Evolutionary conservation across 2,113 vertebrate genomes (phyloP).

Genomic region (Paramisgurnus dabryanus): DNA sequence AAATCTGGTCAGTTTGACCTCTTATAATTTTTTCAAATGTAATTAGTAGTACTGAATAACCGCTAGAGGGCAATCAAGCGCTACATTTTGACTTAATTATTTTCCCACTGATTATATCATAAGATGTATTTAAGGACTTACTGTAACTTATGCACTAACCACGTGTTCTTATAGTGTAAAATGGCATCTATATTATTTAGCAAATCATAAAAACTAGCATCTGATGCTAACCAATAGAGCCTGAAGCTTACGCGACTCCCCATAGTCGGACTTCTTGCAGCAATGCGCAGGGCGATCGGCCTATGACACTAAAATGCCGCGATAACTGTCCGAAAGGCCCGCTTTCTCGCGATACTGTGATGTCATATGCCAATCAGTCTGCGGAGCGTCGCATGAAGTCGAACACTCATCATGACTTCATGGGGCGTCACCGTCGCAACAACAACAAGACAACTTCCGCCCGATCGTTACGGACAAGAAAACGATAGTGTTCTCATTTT

Average conservation of each 20-base stretch:
- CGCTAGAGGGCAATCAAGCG: constrained; percentile 50
- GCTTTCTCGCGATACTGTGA: too few relatives aligned
- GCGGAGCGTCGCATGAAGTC: not conserved
- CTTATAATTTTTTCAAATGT: not conserved
- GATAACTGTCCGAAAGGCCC: too few relatives aligned
- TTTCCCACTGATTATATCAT: too few relatives aligned
- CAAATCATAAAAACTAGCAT: too few relatives aligned
- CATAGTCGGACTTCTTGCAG: too few relatives aligned
- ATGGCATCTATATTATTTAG: not conserved
- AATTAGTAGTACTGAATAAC: not conserved
- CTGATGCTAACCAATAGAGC: too few relatives aligned
- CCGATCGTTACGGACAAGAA: constrained; percentile 60
- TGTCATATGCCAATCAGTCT: not conserved
- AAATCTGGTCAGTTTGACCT: too few relatives aligned
- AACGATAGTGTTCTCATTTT: constrained; percentile 47
- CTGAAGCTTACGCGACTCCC: too few relatives aligned
- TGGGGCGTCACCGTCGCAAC: constrained; percentile 35
- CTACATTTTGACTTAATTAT: not conserved
- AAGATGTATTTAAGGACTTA: not conserved
- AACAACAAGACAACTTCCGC: constrained; percentile 68
- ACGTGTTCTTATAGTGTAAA: not conserved
- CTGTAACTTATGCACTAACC: too few relatives aligned
- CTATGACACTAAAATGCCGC: too few relatives aligned
- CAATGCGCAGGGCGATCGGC: too few relatives aligned
- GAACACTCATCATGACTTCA: not conserved